Base-by-base conservation (phyloP, 2,888 invertebrate genomes). In the Cylloceria caligata region DNA sequence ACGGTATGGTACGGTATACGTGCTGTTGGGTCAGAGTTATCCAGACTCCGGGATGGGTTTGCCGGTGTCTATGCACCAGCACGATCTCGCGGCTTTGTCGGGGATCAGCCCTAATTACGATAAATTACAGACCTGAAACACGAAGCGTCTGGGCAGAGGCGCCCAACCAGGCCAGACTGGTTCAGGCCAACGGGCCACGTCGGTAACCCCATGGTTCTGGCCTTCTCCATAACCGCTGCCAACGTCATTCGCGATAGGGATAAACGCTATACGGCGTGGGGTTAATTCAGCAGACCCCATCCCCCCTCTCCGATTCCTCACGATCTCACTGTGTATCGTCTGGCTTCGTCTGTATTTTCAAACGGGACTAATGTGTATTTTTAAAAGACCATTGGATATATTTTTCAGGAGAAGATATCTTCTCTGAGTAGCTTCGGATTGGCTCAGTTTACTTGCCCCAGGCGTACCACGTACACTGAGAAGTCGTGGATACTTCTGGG, bases 61-160 rank as follows among this genome's bases (percentile, higher is more conserved):
- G 52, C 27, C 34, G 80, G 67, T 83, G 65, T 72, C 80, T 73
- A 83, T 78, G 78, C 78, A 21, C 71, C 34, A 60, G 74, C 81
- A 81, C 78, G 83, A 81, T 72, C 81, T 72, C 78, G 81, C 62
- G 81, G 83, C 81, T 83, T 81, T 81, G 78, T 78, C 73, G 83
- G 60, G 81, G 83, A 83, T 83, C 78, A 75, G 45, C 71, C 57
- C 74, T 81, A 83, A 83, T 81, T 83, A 81, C 83, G 81, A 83
- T 79, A 75, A 81, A 83, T 83, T 83, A 83, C 78, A 81, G 78
- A 34, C 73, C 71, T 67, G 39, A 55, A 57, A 52, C 71, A 39
- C 39, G 42, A 71, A 67, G 34, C 71, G 57, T 36, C 65, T 21
- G 36, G 36, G 49, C 71, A 60, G 57, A 76, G 67, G 45, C 57